Percentiles rank a stretch among this genome's conserved stretches.
These are phyloP conservation scores for Choristoneura rosaceana DNA, from an alignment of 2,888 invertebrate genomes.

Conservation along the genomic window DNA sequence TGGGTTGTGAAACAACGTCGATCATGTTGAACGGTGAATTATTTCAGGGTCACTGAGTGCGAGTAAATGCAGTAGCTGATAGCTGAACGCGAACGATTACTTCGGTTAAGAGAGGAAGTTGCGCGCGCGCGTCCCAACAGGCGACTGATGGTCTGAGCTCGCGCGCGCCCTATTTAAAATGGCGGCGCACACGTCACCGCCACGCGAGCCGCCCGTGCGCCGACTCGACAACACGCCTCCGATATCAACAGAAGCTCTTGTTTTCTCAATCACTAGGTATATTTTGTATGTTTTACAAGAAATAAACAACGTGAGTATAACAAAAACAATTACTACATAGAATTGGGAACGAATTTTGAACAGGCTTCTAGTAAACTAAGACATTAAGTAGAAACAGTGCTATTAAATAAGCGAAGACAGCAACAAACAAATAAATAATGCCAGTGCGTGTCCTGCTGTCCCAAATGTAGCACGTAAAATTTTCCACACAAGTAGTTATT, in stretches of 20 bases:
- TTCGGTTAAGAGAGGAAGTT: slow-evolving; percentile 53
- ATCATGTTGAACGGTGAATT: slow-evolving; percentile 52
- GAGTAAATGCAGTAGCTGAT: slow-evolving; percentile 56
- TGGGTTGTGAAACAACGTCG: slow-evolving; percentile 52
- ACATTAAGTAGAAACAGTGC: slow-evolving; percentile 1
- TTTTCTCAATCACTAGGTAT: slow-evolving; percentile 55
- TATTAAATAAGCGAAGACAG: slow-evolving; percentile 1
- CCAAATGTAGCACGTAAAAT: slow-evolving; percentile 54
- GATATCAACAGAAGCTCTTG: slow-evolving; percentile 68
- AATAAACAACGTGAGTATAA: slow-evolving; percentile 28
- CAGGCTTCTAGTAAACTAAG: slow-evolving; percentile 2
- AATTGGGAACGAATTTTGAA: slow-evolving; percentile 9
- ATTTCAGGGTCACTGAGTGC: slow-evolving; percentile 59
- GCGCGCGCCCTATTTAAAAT: slow-evolving; percentile 82
- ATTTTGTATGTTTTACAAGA: slow-evolving; percentile 15
- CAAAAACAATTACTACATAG: slow-evolving; percentile 9
- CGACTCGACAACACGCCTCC: slow-evolving; percentile 70
- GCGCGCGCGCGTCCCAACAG: slow-evolving; percentile 70
- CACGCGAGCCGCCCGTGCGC: slow-evolving; percentile 79
- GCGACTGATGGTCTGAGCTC: slow-evolving; percentile 88
- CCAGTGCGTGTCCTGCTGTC: slow-evolving; percentile 5
- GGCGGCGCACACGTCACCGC: slow-evolving; percentile 79
- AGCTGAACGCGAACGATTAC: slow-evolving; percentile 55
- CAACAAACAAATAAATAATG: slow-evolving; percentile 25
- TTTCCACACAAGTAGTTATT: slow-evolving; percentile 42